Evolutionary conservation across 2,888 invertebrate species (phyloP).

Genomic region (Agrotis puta): DNA sequence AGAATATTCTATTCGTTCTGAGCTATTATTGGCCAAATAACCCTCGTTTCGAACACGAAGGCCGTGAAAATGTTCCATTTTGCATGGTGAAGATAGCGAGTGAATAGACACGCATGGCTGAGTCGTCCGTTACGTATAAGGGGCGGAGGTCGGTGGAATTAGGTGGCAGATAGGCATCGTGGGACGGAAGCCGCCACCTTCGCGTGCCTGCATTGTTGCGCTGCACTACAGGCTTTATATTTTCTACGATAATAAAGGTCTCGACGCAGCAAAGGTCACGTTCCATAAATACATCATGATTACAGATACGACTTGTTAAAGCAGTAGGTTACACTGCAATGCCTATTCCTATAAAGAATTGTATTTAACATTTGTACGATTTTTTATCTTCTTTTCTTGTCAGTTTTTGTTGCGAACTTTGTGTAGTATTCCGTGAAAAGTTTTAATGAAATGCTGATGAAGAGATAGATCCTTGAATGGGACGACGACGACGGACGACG

Average conservation of each 20-base stretch:
- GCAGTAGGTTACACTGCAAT: slow-evolving; percentile 1
- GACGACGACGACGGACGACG: not conserved
- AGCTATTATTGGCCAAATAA: slow-evolving; percentile 41
- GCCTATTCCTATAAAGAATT: slow-evolving; percentile 5
- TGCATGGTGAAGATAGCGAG: slow-evolving; percentile 60
- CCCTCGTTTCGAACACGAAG: slow-evolving; percentile 48
- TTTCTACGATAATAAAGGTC: slow-evolving; percentile 69
- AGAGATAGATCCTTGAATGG: slow-evolving; percentile 27
- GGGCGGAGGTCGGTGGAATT: slow-evolving; percentile 62
- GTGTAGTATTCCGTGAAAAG: slow-evolving; percentile 31
- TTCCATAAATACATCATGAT: slow-evolving; percentile 73
- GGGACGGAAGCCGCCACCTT: slow-evolving; percentile 72
- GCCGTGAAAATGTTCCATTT: slow-evolving; percentile 59
- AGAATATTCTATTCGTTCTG: slow-evolving; percentile 30
- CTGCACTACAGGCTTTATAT: slow-evolving; percentile 70
- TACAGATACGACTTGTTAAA: slow-evolving; percentile 50
- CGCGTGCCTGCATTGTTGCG: slow-evolving; percentile 75
- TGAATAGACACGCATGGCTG: slow-evolving; percentile 69
- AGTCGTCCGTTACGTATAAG: slow-evolving; percentile 52
- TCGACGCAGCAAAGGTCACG: slow-evolving; percentile 73
- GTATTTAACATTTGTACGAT: slow-evolving; percentile 6
- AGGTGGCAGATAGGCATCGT: slow-evolving; percentile 70
- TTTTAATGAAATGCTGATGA: slow-evolving; percentile 54
- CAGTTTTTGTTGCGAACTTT: slow-evolving; percentile 31
- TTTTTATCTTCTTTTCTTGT: slow-evolving; percentile 9